These are phyloP conservation scores for Limosa lapponica DNA, from an alignment of 2,797 vertebrate genomes.

Conservation along the genomic window DNA sequence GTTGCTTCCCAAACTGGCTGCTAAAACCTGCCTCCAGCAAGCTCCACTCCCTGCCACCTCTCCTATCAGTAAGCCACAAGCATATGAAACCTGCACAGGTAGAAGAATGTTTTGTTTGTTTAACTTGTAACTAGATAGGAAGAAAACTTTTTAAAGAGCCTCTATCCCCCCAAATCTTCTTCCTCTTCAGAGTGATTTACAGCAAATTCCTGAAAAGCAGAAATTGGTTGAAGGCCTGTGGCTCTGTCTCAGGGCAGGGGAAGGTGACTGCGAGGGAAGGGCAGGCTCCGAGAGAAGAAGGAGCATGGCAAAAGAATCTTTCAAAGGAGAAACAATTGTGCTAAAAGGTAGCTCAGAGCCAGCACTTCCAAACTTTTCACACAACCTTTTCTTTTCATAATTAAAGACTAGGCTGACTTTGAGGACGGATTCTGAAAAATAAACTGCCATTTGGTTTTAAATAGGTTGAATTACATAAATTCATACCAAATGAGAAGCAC, in stretches of 20 bases:
- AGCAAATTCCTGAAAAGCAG: neutral
- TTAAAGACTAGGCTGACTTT: neutral
- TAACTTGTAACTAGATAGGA: neutral
- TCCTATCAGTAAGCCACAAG: neutral
- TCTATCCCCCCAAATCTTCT: neutral
- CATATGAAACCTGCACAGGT: neutral
- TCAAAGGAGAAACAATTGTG: neutral
- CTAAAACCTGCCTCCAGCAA: neutral
- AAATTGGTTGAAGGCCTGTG: neutral
- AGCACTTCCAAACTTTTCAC: neutral
- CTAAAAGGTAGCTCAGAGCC: neutral
- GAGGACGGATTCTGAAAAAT: neutral
- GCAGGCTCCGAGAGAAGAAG: neutral
- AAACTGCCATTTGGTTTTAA: neutral
- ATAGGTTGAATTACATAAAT: neutral
- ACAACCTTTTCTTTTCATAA: neutral
- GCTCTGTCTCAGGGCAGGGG: neutral
- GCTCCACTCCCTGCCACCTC: neutral
- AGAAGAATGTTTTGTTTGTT: neutral
- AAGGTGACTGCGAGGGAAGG: neutral
- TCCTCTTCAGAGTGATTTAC: neutral
- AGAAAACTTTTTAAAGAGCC: neutral
- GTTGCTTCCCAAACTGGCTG: neutral
- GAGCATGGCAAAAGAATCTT: neutral
- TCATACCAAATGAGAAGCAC: neutral